Base-by-base conservation (phyloP, 1,140 invertebrate genomes). In the Mamestra configurata region DNA sequence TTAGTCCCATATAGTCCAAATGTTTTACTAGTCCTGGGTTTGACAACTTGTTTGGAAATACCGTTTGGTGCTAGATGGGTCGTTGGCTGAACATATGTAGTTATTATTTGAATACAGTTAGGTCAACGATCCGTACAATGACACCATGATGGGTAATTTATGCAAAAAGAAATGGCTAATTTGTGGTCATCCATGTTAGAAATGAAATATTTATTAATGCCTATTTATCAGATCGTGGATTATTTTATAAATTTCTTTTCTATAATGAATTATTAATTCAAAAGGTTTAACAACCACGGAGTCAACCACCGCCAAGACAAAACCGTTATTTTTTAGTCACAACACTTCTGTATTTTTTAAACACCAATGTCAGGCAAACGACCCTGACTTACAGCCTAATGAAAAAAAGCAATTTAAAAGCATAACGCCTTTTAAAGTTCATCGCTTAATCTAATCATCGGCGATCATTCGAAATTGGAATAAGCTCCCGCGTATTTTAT, bases 381-480 rank as follows among this genome's bases (percentile, higher is more conserved):
- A 27, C 55, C 55, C 22, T 27, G 55, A 57, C 55, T 27, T 27
- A 57, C 3, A 57, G 55, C 55, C 55, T 57, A 27, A 57, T 55
- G 51, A 55, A 57, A 57, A 27, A 57, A 57, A 46, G 10, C 22
- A 57, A 57, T 57, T 57, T 57, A 57, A 57, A 57, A 57, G 4
- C 55, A 15, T 13, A 57, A 57, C 55, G 24, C 55, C 7, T 18
- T 64, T 40, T 40, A 64, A 64, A 64, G 59, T 64, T 11, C 59
- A 64, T 64, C 59, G n/a, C 55, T n/a, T 64, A 40, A 64, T 64
- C n/a, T 20, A 22, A 37, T 40, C 59, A 40, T 18, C 4, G 15
- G 8, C 10, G 13, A 55, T 4, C 53, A 55, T 22, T 55, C 53
- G 24, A 57, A 24, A 27, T 27, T 57, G 22, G 35, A 64, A 20